Evolutionary conservation across 2,797 vertebrate genomes (phyloP).

Genomic region (Protonibea diacanthus): DNA sequence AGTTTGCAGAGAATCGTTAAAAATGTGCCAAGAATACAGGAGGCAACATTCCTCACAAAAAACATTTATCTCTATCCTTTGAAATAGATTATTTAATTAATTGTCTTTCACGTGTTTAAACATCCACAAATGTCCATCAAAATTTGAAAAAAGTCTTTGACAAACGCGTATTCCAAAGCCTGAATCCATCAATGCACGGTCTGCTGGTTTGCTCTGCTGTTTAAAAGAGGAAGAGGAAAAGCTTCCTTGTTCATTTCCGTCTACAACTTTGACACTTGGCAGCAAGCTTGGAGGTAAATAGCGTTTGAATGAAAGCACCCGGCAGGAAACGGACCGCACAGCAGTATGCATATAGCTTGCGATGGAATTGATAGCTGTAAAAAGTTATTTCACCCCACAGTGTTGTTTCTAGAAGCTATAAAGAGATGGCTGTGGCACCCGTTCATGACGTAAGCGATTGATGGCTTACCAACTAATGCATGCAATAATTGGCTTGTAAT

Average conservation of each 20-base stretch:
- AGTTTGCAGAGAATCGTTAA: background rate
- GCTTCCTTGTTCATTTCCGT: slow-evolving; percentile 59
- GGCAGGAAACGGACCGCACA: slow-evolving; percentile 35
- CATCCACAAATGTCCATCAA: slow-evolving; percentile 20
- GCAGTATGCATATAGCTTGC: slow-evolving; percentile 35
- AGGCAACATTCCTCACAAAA: slow-evolving; percentile 2
- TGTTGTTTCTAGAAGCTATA: slow-evolving; percentile 27
- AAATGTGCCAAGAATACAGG: slow-evolving; percentile 19
- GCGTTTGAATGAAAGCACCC: slow-evolving; percentile 54
- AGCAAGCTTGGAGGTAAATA: slow-evolving; percentile 60
- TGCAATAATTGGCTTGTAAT: slow-evolving; percentile 1
- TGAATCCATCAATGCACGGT: slow-evolving; percentile 25
- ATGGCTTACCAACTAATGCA: background rate
- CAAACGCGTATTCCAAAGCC: slow-evolving; percentile 34
- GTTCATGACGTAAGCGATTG: slow-evolving; percentile 25
- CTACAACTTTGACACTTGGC: slow-evolving; percentile 57
- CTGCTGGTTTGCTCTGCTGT: slow-evolving; percentile 13
- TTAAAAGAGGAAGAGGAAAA: slow-evolving; percentile 48
- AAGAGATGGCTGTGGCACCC: slow-evolving; percentile 8
- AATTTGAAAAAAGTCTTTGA: slow-evolving; percentile 28
- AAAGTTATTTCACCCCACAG: slow-evolving; percentile 28
- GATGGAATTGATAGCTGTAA: slow-evolving; percentile 22
- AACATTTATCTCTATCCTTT: slow-evolving; percentile 14
- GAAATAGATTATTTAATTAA: background rate
- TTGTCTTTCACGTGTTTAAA: slow-evolving; percentile 26